A percentile compares a stretch with the other conserved stretches of the same genome.
These are phyloP conservation scores for Ochotona princeps DNA, from an alignment of 2,113 vertebrate species.

Conservation along the genomic window DNA sequence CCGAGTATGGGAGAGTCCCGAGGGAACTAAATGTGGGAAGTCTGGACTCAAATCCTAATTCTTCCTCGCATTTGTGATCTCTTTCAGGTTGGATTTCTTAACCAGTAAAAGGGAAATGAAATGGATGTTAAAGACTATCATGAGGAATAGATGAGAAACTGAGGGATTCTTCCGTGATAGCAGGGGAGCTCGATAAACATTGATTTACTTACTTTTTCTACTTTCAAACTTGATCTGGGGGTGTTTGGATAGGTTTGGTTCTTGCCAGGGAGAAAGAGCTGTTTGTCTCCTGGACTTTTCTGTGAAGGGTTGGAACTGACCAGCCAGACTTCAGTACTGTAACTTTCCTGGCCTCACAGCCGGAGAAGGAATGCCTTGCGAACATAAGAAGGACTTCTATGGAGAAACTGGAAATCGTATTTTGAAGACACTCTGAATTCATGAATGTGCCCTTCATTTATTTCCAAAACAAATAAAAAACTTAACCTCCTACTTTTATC, in stretches of 20 bases:
- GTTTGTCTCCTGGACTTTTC: slow-evolving; percentile 24
- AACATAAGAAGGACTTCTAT: slow-evolving; percentile 6
- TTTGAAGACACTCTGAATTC: slow-evolving; percentile 44
- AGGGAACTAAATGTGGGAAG: neutral
- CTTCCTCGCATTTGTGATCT: neutral
- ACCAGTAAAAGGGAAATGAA: neutral
- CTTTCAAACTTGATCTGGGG: neutral
- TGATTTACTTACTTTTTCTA: neutral
- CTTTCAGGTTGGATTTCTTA: neutral
- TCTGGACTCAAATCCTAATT: neutral
- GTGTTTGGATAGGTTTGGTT: neutral
- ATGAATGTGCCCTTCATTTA: slow-evolving; percentile 51
- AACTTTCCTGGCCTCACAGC: neutral
- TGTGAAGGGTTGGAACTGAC: neutral
- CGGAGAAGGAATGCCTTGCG: neutral
- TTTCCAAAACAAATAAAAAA: slow-evolving; percentile 64
- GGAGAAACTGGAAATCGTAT: slow-evolving; percentile 21
- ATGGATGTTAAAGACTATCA: neutral
- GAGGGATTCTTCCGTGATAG: neutral
- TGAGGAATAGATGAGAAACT: slow-evolving; percentile 14
- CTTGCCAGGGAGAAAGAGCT: neutral
- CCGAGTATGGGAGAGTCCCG: neutral
- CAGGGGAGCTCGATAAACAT: neutral
- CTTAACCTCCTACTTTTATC: slow-evolving; percentile 52
- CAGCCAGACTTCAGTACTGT: neutral